phyloP scores from a whole-genome alignment of 2,888 invertebrate species.

The Cerastis rubricosa region DNA sequence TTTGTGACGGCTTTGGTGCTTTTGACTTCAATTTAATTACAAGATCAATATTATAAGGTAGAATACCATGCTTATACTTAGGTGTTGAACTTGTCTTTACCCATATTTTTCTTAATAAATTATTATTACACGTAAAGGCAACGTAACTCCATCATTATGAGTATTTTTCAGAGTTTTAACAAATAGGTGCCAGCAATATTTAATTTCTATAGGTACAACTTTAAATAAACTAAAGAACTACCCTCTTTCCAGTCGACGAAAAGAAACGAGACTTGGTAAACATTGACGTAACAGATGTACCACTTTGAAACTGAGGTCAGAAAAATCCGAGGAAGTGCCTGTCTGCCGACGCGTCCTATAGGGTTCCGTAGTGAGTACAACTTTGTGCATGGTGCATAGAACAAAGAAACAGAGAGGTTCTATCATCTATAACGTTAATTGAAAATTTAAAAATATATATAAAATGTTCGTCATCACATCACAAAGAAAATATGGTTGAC shows the following conservation, averaged over 20 bases:
- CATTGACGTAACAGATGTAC: conserved; percentile 11
- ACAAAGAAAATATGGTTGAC: background rate
- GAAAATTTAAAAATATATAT: background rate
- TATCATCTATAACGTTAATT: background rate
- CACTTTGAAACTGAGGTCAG: conserved; percentile 26
- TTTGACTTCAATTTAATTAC: conserved; percentile 5
- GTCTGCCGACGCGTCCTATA: background rate
- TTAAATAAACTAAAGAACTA: background rate
- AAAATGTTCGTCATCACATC: background rate
- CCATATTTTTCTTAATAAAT: background rate
- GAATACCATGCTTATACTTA: background rate
- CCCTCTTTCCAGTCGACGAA: background rate
- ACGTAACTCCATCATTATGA: background rate
- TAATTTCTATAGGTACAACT: background rate
- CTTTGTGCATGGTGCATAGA: too few species aligned
- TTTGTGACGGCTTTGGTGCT: background rate
- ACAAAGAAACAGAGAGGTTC: background rate
- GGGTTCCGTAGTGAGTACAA: conserved; percentile 2
- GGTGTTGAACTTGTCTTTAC: background rate
- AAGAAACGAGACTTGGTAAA: background rate
- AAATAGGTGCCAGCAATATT: background rate
- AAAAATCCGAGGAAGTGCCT: background rate
- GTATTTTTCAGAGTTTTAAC: background rate
- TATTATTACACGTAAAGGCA: background rate
- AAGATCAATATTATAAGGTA: background rate